These are phyloP conservation scores for Limenitis camilla DNA, from an alignment of 2,888 invertebrate genomes.

Conservation along the genomic window DNA sequence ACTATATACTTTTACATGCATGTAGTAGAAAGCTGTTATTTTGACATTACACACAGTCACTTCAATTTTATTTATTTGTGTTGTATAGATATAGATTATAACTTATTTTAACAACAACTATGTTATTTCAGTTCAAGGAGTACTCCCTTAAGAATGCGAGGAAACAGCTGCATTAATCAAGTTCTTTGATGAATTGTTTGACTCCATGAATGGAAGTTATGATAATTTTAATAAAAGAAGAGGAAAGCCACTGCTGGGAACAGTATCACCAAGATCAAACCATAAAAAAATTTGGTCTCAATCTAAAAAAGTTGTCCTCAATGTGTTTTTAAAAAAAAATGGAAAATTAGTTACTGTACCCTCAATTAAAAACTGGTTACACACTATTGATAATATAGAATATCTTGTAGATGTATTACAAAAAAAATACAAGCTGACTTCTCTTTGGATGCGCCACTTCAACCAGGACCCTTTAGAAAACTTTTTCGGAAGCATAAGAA, in stretches of 20 bases:
- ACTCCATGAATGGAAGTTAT: constrained; percentile 18
- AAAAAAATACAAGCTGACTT: constrained; percentile 4
- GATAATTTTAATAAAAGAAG: constrained; percentile 2
- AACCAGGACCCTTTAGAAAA: constrained; percentile 19
- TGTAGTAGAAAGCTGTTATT: no score
- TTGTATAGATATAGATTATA: neutral
- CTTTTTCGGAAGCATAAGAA: constrained; percentile 11
- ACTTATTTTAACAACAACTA: neutral
- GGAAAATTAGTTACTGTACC: constrained; percentile 1
- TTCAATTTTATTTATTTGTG: constrained; percentile 6
- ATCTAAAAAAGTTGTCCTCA: neutral
- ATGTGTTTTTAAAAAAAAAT: neutral
- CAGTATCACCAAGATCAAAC: constrained; percentile 18
- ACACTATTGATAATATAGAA: constrained; percentile 15
- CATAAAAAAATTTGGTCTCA: neutral
- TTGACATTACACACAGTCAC: neutral
- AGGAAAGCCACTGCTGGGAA: constrained; percentile 23
- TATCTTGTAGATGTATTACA: neutral
- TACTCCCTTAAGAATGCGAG: constrained; percentile 5
- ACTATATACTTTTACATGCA: no score
- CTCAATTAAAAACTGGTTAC: constrained; percentile 8
- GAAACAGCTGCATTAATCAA: constrained; percentile 14
- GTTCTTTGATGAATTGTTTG: constrained; percentile 21
- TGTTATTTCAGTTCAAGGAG: constrained; percentile 7
- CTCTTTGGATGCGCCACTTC: constrained; percentile 10